phyloP scores from a whole-genome alignment of 2,113 vertebrate species.

The Pseudopodoces humilis region DNA sequence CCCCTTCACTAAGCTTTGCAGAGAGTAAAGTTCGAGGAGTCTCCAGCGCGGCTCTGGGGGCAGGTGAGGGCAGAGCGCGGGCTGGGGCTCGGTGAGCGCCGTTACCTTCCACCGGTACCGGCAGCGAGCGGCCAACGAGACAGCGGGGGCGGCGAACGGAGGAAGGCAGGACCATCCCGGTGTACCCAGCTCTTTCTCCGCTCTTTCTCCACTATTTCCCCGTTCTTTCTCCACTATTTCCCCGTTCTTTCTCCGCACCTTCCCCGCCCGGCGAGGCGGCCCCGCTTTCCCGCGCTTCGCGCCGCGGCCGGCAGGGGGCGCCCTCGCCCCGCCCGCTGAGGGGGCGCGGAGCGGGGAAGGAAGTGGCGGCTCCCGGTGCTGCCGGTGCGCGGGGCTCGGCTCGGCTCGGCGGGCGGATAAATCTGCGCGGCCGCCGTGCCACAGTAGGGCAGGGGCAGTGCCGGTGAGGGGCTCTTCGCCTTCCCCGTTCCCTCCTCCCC shows the following conservation, averaged over 20 bases:
- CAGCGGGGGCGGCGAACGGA: not conserved
- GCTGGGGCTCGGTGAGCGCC: not conserved
- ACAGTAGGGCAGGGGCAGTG: not conserved
- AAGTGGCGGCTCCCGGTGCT: not conserved
- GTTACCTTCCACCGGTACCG: rapidly evolving
- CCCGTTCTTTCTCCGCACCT: not conserved
- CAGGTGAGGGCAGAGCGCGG: not conserved
- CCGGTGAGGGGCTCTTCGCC: not conserved
- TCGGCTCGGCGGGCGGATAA: not conserved
- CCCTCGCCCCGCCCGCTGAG: not conserved
- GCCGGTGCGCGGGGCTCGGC: not conserved
- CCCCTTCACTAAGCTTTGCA: not conserved
- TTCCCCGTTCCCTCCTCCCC: not conserved
- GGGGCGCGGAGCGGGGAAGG: not conserved
- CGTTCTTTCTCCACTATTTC: not conserved
- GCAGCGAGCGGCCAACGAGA: not conserved
- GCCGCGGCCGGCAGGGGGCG: not conserved
- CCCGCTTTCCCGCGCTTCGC: not conserved
- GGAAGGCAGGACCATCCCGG: not conserved
- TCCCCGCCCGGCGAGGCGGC: not conserved
- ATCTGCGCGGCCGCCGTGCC: not conserved
- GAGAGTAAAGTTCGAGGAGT: not conserved
- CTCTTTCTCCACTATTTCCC: too few relatives aligned
- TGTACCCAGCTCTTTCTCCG: not conserved
- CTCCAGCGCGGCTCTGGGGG: not conserved